Evolutionary conservation across 2,888 invertebrate genomes (phyloP).

Genomic region (Hirtodrosophila confusa): DNA sequence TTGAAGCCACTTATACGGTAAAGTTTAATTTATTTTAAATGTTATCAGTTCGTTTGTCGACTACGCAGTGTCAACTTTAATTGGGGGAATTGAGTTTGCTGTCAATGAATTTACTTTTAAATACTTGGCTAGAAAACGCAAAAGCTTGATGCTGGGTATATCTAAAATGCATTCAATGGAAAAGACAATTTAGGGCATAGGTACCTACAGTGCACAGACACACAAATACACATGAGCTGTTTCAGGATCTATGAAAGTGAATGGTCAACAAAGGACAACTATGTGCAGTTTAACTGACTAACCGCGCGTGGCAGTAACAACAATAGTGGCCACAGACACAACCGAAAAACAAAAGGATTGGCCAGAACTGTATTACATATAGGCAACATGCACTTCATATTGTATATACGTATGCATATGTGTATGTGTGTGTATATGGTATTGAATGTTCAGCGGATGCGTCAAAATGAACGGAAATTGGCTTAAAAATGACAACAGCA

Average conservation of each 20-base stretch:
- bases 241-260: conserved; percentile 21
- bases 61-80: too few species aligned
- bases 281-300: conserved; percentile 33
- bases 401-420: conserved; percentile 4
- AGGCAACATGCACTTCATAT: conserved; percentile 2
- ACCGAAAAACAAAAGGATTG: conserved; percentile 53
- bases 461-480: conserved; percentile 80
- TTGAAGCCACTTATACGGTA: too few species aligned
- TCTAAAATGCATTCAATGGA: conserved; percentile 29
- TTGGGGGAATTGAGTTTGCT: too few species aligned
- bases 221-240: background rate
- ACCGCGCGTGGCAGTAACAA: conserved; percentile 26
- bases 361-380: conserved; percentile 34
- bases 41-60: too few species aligned
- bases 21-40: too few species aligned
- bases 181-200: conserved; percentile 18
- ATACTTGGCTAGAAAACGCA: too few species aligned
- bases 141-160: background rate
- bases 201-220: conserved; percentile 19
- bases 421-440: conserved; percentile 4
- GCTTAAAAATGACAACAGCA: conserved; percentile 78
- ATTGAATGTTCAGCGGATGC: conserved; percentile 61
- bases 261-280: conserved; percentile 20
- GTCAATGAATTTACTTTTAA: too few species aligned
- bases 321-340: conserved; percentile 44